Base-by-base conservation (phyloP, 2,113 vertebrate species). In the Thryonomys swinderianus region DNA sequence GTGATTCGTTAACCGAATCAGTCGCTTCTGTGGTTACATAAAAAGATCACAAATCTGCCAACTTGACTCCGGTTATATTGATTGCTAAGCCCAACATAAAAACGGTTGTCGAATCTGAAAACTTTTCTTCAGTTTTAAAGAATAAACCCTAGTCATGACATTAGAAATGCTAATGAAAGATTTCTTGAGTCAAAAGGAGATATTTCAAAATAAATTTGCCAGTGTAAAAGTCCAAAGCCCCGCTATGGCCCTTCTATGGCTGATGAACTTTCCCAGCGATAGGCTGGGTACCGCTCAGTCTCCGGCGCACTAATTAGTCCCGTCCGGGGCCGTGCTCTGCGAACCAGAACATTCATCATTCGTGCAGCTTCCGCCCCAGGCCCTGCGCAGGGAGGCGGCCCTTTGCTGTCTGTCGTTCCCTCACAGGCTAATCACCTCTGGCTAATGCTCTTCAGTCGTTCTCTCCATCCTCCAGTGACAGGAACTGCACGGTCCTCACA, bases 181-280 rank as follows among this genome's bases (percentile, higher is more conserved):
- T 62, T 80, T 84, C 32, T 92, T 45, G n/a, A 20, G 10, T 79
- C 59, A 67, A 90, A 90, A 3, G 51, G 51, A 90, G 45, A 78
- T 42, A 84, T 37, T 92, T 80, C 62, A 84, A 88, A 86, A 87
- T 48, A 90, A 82, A n/a, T 80, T 74, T 85, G 37, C 25, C 64
- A 32, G 7, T 11, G 40, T 40, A 25, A 94, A 87, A 23, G 40
- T 23, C 32, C 42, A 37, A 57, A 71, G 37, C 61, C 61, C 86
- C 40, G 86, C 37, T 27, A 61, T 30, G 20, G 73, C 71, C 30
- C 48, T 76, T 61, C n/a, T 12, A 51, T 17, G 45, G 53, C 73
- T 57, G 62, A 82, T 7, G 90, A 88, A 69, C 14, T 53, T 94
- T 80, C 51, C 53, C 73, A 48, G 80, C 51, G 80, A 40, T 17